phyloP scores from a whole-genome alignment of 2,113 vertebrate genomes.

The Hiodon tergisus region DNA sequence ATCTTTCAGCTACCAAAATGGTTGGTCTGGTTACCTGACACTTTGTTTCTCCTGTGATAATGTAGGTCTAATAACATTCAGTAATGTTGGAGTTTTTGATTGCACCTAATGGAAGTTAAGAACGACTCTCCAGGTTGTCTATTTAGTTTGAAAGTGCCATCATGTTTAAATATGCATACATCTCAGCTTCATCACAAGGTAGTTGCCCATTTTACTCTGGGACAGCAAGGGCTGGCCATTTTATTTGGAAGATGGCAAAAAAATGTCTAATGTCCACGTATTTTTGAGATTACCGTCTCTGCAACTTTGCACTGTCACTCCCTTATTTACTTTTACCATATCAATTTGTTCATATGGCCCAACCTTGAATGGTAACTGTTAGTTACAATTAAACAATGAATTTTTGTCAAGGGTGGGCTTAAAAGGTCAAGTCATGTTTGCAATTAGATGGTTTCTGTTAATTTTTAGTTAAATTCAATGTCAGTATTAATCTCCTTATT shows the following conservation, averaged over 20 bases:
- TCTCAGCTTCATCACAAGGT: background rate
- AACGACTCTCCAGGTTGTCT: background rate
- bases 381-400: conserved; percentile 53
- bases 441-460: conserved; percentile 41
- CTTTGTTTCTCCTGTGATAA: background rate
- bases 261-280: conserved; percentile 48
- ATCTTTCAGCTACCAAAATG: no score
- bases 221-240: conserved; percentile 30
- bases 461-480: conserved; percentile 54
- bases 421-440: conserved; percentile 50
- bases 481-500: conserved; percentile 54
- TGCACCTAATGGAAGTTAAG: background rate
- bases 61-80: background rate
- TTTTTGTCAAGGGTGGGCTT: conserved; percentile 42
- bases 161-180: conserved; percentile 6
- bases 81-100: background rate
- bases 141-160: background rate
- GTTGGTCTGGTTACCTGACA: background rate
- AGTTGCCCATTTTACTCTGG: conserved; percentile 33
- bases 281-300: background rate
- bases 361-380: conserved; percentile 37
- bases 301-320: conserved; percentile 5
- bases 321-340: conserved; percentile 28
- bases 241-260: conserved; percentile 42
- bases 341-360: conserved; percentile 35